Evolutionary conservation across 2,888 invertebrate genomes (phyloP), one percentile per base, ranked within the genome.

Genomic region (Polymixis flavicincta): DNA sequence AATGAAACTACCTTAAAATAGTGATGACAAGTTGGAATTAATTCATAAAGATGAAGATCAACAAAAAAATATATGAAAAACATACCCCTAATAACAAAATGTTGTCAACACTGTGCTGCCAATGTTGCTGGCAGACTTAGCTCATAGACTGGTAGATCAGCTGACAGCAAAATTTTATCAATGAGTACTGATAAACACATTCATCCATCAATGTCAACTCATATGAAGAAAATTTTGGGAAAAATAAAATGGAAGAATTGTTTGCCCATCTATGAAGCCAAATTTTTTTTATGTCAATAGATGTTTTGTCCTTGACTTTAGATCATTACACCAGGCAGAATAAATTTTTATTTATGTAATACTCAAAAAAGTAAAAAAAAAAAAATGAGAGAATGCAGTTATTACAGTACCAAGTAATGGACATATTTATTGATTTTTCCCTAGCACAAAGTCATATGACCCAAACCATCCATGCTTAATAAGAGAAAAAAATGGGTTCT

Each of bases 181-280:
- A 61, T 84, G 78, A 76, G 70, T 52, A 80, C 80, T 88, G 91
- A 90, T 92, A 92, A 91, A 82, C 78, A 86, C 63, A 61, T 76
- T 80, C 85, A 93, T 94, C 92, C 88, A 92, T 94, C 94, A 93
- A 87, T 92, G 92, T 92, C 93, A 92, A 80, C 74, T 74, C 13
- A 52, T 19, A 57, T 71, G 74, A 42, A 77, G 61, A 84, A 75
- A 0, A 48, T 78, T 68, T 61, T 52, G 19, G 32, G 8, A 54
- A 71, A 59, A 32, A 37, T 57, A 9, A 37, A 52, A 66, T 63
- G 7, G 54, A 63, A 25, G 11, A 48, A 54, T 52, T 57, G 13
- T 11, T 65, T 8, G 13, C 25, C 17, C 32, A 14, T 11, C 22
- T 32, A 48, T 42, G 22, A n/a, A 37, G 2, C 28, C 14, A 50